Base-by-base conservation (phyloP, 2,113 vertebrate species). In the Ibidorhyncha struthersii region DNA sequence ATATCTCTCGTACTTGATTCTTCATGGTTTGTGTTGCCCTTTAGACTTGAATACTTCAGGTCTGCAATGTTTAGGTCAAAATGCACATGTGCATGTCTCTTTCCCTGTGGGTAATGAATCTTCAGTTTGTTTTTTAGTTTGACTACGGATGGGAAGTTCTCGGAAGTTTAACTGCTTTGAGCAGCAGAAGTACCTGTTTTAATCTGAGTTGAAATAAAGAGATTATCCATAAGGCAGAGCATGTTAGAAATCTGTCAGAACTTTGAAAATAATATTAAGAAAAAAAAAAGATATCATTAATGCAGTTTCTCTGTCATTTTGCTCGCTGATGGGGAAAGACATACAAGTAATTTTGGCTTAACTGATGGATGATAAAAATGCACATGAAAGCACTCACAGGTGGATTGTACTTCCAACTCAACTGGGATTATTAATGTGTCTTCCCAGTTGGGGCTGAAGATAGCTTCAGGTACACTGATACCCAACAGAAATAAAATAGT, bases 141-240 rank as follows among this genome's bases (percentile, higher is more conserved):
- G 34, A 30, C 22, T 67, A 0, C 50, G 52, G 34, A 34, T 40
- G 26, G 23, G 4, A 25, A 29, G 12, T 61, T 92, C 36, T 56
- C 45, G 61, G 62, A 77, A 77, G 29, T 82, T 79, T 61, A 25
- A 70, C 63, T 1, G 0, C 18, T 69, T 80, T 83, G 38, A 86
- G 32, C 38, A 82, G 19, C 6, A 32, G 21, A 86, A 92, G 11
- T 77, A 49, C 9, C 27, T 85, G 12, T 86, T 95, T 90, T 80
- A 81, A 78, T 86, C 73, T 78, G 36, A 69, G 25, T 80, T 90
- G 40, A 94, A 93, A 78, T 41, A 36, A 91, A 61, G 56, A 82
- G 16, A 66, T 87, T 67, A 43, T 63, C 38, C 15, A 6, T 82
- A 92, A 65, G 52, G 40, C 30, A 83, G 32, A 89, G 10, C 30